phyloP scores from a whole-genome alignment of 2,113 vertebrate species.

The Lepisosteus osseus region DNA sequence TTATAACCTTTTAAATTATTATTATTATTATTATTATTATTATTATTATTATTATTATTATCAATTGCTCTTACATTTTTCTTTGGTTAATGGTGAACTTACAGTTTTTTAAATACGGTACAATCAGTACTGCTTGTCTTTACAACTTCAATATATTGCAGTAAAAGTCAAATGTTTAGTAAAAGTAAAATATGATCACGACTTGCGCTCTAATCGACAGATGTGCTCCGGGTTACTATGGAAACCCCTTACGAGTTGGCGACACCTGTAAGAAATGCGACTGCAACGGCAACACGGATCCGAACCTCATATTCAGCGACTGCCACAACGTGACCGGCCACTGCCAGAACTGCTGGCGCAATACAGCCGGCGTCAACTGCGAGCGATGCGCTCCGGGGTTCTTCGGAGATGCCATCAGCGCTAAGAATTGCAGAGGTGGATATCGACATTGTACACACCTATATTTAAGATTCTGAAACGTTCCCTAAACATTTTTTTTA shows the following conservation, averaged over 20 bases:
- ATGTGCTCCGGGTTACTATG: conserved; percentile 93
- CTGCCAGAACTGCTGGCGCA: conserved; percentile 84
- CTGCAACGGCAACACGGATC: conserved; percentile 94
- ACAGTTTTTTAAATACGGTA: too few relatives aligned
- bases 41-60: too few relatives aligned
- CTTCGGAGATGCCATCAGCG: conserved; percentile 80
- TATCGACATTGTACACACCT: neutral
- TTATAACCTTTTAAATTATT: too few relatives aligned
- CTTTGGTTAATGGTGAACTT: too few relatives aligned
- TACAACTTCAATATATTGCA: too few relatives aligned
- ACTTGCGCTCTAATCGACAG: conserved; percentile 46
- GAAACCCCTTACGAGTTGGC: conserved; percentile 81
- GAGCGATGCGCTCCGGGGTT: conserved; percentile 83
- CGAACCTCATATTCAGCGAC: conserved; percentile 91
- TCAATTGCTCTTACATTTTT: too few relatives aligned
- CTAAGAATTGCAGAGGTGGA: conserved; percentile 88
- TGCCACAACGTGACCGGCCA: conserved; percentile 89
- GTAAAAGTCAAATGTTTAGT: too few relatives aligned
- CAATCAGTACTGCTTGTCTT: too few relatives aligned
- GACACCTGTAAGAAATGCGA: conserved; percentile 87
- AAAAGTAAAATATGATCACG: too few relatives aligned
- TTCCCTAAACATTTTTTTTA: too few relatives aligned
- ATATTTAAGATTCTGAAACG: too few relatives aligned
- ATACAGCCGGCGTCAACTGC: conserved; percentile 83
- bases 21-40: too few relatives aligned